Conservation (phyloP, 92 coral and sea anemone species). For the Palythoa heliodiscus region DNA sequence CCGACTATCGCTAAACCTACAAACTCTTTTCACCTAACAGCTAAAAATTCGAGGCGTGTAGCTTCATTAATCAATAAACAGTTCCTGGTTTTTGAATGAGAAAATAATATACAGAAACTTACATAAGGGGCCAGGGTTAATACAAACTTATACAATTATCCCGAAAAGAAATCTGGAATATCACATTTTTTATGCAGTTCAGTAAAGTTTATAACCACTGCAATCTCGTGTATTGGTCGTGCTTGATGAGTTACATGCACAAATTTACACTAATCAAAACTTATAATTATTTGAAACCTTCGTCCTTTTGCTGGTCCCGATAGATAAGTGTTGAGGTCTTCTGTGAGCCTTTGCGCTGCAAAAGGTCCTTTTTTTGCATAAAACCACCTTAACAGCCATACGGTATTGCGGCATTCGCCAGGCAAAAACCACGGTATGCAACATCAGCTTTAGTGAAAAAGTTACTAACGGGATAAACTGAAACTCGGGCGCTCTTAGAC, state of each 20-base stretch:
- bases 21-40: too few species aligned
- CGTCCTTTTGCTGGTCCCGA: not conserved
- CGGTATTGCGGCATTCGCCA: constrained; percentile 23
- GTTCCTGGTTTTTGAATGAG: too few species aligned
- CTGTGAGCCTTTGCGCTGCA: not conserved
- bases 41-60: too few species aligned
- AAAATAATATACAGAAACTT: too few species aligned
- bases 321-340: not conserved
- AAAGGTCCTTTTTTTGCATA: not conserved
- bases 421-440: constrained; percentile 8
- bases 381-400: not conserved
- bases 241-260: not conserved
- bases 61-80: too few species aligned
- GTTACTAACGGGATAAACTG: constrained; percentile 11
- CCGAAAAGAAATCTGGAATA: too few species aligned
- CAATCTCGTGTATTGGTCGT: too few species aligned
- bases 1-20: too few species aligned
- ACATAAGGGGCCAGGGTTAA: too few species aligned
- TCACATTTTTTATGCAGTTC: too few species aligned
- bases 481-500: not conserved
- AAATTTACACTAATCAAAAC: not conserved
- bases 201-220: too few species aligned
- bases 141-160: too few species aligned
- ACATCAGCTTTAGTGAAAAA: constrained; percentile 5
- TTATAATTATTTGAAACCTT: not conserved